Base-by-base conservation (phyloP, 1,140 invertebrate species). In the Drosophila tristis region DNA sequence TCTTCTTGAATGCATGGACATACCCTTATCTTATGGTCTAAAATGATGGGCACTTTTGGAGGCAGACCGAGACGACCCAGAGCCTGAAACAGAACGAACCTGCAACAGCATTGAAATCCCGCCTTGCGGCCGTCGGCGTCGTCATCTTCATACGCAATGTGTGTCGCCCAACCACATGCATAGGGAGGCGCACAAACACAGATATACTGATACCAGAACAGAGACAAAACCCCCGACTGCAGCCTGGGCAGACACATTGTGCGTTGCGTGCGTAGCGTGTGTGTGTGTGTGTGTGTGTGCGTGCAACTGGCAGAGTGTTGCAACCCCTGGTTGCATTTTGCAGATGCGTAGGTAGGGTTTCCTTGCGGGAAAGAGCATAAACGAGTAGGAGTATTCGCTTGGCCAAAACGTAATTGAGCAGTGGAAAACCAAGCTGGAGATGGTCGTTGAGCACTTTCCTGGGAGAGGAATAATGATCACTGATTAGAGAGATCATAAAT, bases 71-170 rank as follows among this genome's bases (percentile, higher is more conserved):
- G 9, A 39, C 35, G 29, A 50, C 35, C 39, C 43, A 50, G 60
- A 43, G 49, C 25, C 61, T 49, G 55, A 43, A 48, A 39, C 68
- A 47, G 29, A 47, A 42, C 26, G 50, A 58, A 49, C 57, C 51
- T 15, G 11, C 48, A 42, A 57, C 55, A 57, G 68, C 80, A 79
- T 79, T 76, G 63, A 80, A 79, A 89, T 79, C 57, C 71, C 75
- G 66, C 62, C 78, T 74, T 74, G 77, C 80, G 65, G 80, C 82
- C 68, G 58, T 50, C 72, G 50, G 61, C 78, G 55, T 68, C 63
- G 50, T 71, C 67, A 71, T 65, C 80, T 65, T 76, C 84, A 89
- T 86, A 86, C 82, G 82, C 82, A 86, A 86, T 86, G 82, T 86
- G 74, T 86, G 82, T 86, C 82, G 82, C 78, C 70, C 72, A 61